These are phyloP conservation scores for Poeciliopsis presidionis DNA, from an alignment of 2,797 vertebrate genomes.

Conservation along the genomic window DNA sequence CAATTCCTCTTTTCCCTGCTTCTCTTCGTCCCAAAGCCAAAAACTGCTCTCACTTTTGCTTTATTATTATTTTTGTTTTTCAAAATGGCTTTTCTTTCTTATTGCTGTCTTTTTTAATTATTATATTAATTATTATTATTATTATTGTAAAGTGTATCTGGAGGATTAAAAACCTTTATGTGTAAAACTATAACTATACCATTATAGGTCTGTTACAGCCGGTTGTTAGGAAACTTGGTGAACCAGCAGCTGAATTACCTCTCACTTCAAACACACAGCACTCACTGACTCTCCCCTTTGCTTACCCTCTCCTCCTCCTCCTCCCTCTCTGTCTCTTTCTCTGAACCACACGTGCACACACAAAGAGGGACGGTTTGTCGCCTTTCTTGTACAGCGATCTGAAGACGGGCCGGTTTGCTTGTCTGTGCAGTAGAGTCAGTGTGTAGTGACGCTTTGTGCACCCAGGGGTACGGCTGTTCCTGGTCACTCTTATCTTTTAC, in stretches of 20 bases:
- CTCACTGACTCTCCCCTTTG: conserved; percentile 40
- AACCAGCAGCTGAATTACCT: conserved; percentile 79
- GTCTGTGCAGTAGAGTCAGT: conserved; percentile 69
- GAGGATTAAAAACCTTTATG: conserved; percentile 68
- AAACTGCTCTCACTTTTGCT: conserved; percentile 57
- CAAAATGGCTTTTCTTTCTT: conserved; percentile 71
- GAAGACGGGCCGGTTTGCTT: conserved; percentile 60
- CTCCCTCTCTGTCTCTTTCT: conserved; percentile 25
- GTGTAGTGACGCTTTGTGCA: conserved; percentile 92
- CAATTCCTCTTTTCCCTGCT: conserved; percentile 42
- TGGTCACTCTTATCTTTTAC: conserved; percentile 92
- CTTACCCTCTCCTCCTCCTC: conserved; percentile 11
- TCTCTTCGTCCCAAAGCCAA: conserved; percentile 58
- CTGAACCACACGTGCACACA: conserved; percentile 48
- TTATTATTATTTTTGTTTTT: conserved; percentile 43
- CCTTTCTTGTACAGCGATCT: conserved; percentile 67
- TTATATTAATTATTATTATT: conserved; percentile 62
- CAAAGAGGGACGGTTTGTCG: conserved; percentile 56
- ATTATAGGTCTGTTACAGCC: conserved; percentile 77
- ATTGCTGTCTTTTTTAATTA: conserved; percentile 41
- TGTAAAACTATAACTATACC: conserved; percentile 73
- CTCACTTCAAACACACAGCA: conserved; percentile 57
- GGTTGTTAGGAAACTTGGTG: conserved; percentile 62
- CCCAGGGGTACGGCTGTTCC: conserved; percentile 92
- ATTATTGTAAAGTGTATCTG: conserved; percentile 78